Conservation (phyloP, 2,797 vertebrate genomes). For the Phrynocephalus guinanensis region DNA sequence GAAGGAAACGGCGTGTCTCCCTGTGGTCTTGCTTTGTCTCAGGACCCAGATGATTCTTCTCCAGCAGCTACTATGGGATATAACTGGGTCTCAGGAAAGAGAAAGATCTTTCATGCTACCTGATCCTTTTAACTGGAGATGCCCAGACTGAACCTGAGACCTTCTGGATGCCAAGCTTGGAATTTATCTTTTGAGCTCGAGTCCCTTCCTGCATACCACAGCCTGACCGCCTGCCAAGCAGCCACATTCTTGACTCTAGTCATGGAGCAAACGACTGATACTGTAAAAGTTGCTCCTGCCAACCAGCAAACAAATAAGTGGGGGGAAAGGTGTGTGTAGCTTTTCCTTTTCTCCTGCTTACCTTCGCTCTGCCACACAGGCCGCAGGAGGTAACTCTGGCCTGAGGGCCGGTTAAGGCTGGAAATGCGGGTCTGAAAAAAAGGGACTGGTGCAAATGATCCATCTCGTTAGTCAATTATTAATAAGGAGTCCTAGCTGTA, state of each 20-base stretch:
- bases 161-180: not conserved
- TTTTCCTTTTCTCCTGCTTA: not conserved
- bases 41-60: not conserved
- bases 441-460: conserved; percentile 17
- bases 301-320: conserved; percentile 30
- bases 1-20: not conserved
- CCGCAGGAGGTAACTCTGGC: conserved; percentile 21
- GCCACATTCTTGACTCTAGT: not conserved
- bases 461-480: conserved; percentile 32
- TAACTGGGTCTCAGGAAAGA: not conserved
- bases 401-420: conserved; percentile 15
- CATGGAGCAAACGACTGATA: not conserved
- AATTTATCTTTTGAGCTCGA: not conserved
- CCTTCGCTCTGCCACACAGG: not conserved
- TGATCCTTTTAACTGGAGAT: not conserved
- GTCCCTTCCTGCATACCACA: not conserved
- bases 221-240: not conserved
- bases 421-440: conserved; percentile 12
- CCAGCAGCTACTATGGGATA: not conserved
- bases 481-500: conserved; percentile 8
- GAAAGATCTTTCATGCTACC: not conserved
- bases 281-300: not conserved
- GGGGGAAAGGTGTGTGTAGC: not conserved
- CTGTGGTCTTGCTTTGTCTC: not conserved
- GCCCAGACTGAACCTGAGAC: not conserved